A percentile compares a stretch with the other conserved stretches of the same genome.
Conservation (phyloP, 2,888 invertebrate genomes). For the Nysson spinosus region DNA sequence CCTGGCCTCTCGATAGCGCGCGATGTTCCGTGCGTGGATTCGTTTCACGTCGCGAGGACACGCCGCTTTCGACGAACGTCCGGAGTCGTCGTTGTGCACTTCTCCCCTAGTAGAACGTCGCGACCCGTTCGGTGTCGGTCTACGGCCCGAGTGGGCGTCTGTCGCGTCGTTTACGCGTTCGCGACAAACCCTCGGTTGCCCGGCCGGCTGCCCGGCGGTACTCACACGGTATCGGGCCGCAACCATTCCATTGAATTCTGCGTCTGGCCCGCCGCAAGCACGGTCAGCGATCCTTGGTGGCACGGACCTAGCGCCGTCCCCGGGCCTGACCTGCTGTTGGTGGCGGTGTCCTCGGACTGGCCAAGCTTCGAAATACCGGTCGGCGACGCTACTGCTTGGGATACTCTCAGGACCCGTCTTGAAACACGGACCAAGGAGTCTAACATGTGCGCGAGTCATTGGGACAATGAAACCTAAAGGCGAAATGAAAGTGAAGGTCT, state of each 20-base stretch:
- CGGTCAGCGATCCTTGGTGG: conserved; percentile 45
- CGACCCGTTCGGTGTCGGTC: conserved; percentile 79
- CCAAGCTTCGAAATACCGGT: conserved; percentile 60
- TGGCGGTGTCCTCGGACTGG: conserved; percentile 63
- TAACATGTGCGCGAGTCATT: conserved; percentile 85
- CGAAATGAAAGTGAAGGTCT: too few species aligned
- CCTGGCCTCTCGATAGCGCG: conserved; percentile 61
- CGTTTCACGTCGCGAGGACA: conserved; percentile 23
- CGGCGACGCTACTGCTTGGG: conserved; percentile 74
- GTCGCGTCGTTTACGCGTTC: conserved; percentile 50
- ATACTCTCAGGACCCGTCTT: conserved; percentile 83
- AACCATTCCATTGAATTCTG: conserved; percentile 56
- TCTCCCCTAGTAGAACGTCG: conserved; percentile 79
- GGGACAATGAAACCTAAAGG: too few species aligned
- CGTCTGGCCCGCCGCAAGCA: conserved; percentile 51
- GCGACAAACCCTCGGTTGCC: conserved; percentile 70
- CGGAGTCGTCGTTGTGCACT: conserved; percentile 73
- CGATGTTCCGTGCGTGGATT: conserved; percentile 61
- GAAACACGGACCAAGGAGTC: conserved; percentile 88
- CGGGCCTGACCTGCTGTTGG: conserved; percentile 59
- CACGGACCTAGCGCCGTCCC: conserved; percentile 61
- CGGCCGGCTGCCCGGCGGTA: conserved; percentile 67
- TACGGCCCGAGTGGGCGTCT: conserved; percentile 73
- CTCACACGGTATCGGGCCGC: conserved; percentile 70
- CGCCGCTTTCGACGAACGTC: conserved; percentile 43